Evolutionary conservation across 2,888 invertebrate species (phyloP).

Genomic region (Tipula confusa): DNA sequence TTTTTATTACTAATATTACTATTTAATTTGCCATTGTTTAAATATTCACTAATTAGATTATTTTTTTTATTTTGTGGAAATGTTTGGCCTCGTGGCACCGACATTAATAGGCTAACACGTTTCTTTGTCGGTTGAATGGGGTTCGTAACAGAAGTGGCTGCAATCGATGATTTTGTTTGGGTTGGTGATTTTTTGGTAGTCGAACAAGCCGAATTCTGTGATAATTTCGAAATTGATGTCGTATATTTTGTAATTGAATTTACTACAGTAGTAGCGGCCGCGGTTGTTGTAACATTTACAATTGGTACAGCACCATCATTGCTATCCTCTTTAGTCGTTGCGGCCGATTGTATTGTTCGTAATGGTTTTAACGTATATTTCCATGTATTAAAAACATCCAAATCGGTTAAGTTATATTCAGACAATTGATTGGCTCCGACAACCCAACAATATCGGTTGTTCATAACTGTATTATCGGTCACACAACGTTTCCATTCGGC

Average conservation of each 20-base stretch:
- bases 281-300: neutral
- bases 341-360: conserved; percentile 20
- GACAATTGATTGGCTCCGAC: conserved; percentile 56
- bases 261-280: conserved; percentile 35
- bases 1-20: neutral
- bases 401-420: conserved; percentile 52
- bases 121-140: neutral
- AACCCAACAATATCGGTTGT: conserved; percentile 62
- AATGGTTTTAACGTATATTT: conserved; percentile 49
- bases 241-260: conserved; percentile 36
- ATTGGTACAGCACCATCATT: neutral
- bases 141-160: conserved; percentile 29
- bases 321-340: neutral
- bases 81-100: conserved; percentile 44
- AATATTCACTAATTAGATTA: conserved; percentile 51
- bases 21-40: conserved; percentile 41
- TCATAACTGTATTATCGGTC: conserved; percentile 53
- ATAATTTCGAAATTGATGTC: conserved; percentile 37
- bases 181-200: neutral
- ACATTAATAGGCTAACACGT: conserved; percentile 40
- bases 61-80: conserved; percentile 44
- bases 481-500: conserved; percentile 56
- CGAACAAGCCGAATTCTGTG: conserved; percentile 31
- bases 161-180: neutral
- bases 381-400: conserved; percentile 57